These are phyloP conservation scores for Ips nitidus DNA, from an alignment of 1,140 invertebrate species.

Conservation along the genomic window DNA sequence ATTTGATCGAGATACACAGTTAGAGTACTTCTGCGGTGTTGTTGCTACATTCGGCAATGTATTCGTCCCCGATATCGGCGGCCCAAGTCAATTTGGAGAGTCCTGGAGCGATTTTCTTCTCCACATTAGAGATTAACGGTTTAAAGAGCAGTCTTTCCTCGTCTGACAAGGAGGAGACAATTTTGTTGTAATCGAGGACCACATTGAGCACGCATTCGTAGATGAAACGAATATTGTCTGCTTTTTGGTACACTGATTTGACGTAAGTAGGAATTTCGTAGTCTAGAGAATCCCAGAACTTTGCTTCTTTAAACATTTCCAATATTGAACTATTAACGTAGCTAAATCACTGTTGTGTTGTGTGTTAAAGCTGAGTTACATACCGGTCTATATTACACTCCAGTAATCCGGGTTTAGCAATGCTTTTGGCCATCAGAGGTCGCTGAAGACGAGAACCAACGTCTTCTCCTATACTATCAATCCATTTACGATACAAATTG, in stretches of 20 bases:
- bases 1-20: background rate
- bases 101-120: conserved; percentile 80
- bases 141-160: conserved; percentile 63
- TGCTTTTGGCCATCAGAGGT: conserved; percentile 69
- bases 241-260: conserved; percentile 63
- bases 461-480: conserved; percentile 59
- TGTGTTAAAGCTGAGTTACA: background rate
- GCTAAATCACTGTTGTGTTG: background rate
- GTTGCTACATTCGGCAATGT: conserved; percentile 73
- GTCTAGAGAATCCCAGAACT: conserved; percentile 65
- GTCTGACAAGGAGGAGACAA: conserved; percentile 62
- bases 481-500: conserved; percentile 68
- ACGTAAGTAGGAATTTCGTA: conserved; percentile 68
- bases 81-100: conserved; percentile 77
- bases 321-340: conserved; percentile 54
- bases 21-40: conserved; percentile 64
- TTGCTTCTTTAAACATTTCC: conserved; percentile 66
- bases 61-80: conserved; percentile 71
- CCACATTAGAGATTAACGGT: conserved; percentile 55
- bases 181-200: conserved; percentile 79
- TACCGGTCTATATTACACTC: conserved; percentile 80
- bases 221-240: conserved; percentile 64
- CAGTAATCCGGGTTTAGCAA: conserved; percentile 63
- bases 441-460: conserved; percentile 65
- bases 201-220: conserved; percentile 75